phyloP scores from a whole-genome alignment of 30 jellyfish, hydroid and myxozoan species.

The Nemopilema nomurai region DNA sequence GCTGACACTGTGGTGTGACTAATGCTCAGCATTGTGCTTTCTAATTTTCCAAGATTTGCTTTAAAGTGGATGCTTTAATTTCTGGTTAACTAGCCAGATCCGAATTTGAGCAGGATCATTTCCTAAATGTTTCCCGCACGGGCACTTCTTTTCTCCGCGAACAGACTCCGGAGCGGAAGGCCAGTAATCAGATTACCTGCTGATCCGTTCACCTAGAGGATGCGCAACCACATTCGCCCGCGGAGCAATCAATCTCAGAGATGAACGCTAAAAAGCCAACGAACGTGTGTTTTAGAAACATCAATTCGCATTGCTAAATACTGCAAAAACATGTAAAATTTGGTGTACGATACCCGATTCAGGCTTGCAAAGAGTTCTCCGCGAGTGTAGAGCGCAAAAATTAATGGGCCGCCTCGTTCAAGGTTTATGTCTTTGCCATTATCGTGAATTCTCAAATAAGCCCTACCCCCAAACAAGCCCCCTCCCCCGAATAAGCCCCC shows the following conservation, averaged over 20 bases:
- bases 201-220: neutral
- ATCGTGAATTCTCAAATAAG: no score
- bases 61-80: neutral
- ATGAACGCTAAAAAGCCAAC: neutral
- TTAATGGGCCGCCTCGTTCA: no score
- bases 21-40: neutral
- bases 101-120: neutral
- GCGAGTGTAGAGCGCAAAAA: no score
- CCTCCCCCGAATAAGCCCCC: no score
- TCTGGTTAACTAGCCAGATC: neutral
- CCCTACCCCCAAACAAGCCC: no score
- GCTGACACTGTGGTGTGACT: neutral
- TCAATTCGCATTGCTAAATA: neutral
- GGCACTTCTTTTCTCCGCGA: neutral
- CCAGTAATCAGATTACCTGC: neutral
- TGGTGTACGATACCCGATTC: no score
- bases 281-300: neutral
- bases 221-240: neutral
- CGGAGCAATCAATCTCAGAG: neutral
- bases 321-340: neutral
- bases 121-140: neutral
- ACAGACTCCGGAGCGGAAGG: neutral
- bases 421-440: no score
- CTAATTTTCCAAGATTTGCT: neutral
- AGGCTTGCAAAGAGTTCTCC: no score